A percentile compares a stretch with the other conserved stretches of the same genome.
phyloP scores from a whole-genome alignment of 2,888 invertebrate species.

The Cabera pusaria region DNA sequence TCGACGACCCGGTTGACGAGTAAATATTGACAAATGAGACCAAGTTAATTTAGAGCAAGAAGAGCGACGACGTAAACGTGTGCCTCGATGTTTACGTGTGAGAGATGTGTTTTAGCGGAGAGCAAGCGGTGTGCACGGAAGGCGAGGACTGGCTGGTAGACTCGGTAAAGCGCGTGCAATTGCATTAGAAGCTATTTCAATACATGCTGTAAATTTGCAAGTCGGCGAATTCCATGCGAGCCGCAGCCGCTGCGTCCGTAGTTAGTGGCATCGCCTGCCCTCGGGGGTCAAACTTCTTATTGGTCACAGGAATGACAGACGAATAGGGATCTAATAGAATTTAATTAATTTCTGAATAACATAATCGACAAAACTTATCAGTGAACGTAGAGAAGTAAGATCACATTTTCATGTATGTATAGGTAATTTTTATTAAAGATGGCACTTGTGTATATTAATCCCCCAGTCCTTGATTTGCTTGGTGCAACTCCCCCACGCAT shows the following conservation, averaged over 20 bases:
- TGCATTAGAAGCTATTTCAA: slow-evolving; percentile 75
- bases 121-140: slow-evolving; percentile 57
- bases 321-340: too few relatives aligned
- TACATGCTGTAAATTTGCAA: slow-evolving; percentile 71
- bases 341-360: too few relatives aligned
- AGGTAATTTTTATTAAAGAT: too few relatives aligned
- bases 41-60: slow-evolving; percentile 38
- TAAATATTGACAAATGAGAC: slow-evolving; percentile 56
- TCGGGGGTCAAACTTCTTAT: slow-evolving; percentile 47
- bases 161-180: slow-evolving; percentile 51
- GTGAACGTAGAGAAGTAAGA: too few relatives aligned
- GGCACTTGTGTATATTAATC: too few relatives aligned
- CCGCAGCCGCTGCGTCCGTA: slow-evolving; percentile 40
- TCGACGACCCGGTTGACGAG: slow-evolving; percentile 39
- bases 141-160: slow-evolving; percentile 59
- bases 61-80: slow-evolving; percentile 40
- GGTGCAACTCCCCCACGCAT: too few relatives aligned
- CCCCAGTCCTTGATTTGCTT: too few relatives aligned
- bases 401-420: too few relatives aligned
- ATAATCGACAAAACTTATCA: too few relatives aligned
- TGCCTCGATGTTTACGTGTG: slow-evolving; percentile 54
- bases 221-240: slow-evolving; percentile 60
- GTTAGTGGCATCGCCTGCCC: slow-evolving; percentile 35
- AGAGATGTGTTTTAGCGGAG: slow-evolving; percentile 50
- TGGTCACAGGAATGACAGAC: slow-evolving; percentile 14